Evolutionary conservation across 2,888 invertebrate genomes (phyloP).

Genomic region (Lepidocyrtoides sp.): DNA sequence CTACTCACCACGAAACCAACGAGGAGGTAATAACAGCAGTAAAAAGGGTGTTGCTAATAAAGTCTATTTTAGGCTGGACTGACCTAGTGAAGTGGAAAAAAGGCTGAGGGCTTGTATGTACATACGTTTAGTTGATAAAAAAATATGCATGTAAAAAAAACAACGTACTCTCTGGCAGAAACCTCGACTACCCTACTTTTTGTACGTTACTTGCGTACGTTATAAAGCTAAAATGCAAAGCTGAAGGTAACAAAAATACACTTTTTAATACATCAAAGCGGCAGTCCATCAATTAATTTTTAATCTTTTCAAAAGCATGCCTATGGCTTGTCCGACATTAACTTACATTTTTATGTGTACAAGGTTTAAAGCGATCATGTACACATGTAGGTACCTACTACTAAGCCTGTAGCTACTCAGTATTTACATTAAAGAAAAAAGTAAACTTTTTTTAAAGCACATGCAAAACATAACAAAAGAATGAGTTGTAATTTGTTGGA

Average conservation of each 20-base stretch:
- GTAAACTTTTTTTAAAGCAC: background rate
- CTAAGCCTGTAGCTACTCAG: background rate
- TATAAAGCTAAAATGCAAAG: background rate
- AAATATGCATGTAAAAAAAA: no score
- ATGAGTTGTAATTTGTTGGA: background rate
- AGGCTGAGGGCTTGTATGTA: background rate
- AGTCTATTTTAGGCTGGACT: conserved; percentile 24
- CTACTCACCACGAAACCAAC: background rate
- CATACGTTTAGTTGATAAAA: no score
- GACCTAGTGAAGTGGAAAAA: conserved; percentile 33
- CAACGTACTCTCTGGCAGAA: no score
- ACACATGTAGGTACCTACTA: background rate
- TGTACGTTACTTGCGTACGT: background rate
- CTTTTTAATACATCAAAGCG: conserved; percentile 41
- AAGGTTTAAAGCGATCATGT: background rate
- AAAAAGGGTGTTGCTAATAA: conserved; percentile 14
- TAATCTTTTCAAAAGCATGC: conserved; percentile 17
- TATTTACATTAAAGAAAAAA: background rate
- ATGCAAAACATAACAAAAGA: background rate
- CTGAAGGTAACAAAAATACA: background rate
- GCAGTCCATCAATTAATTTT: conserved; percentile 28
- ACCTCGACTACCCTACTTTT: background rate
- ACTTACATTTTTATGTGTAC: background rate
- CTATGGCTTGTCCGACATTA: background rate
- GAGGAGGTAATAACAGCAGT: background rate